Evolutionary conservation across 2,888 invertebrate species (phyloP).

Genomic region (Oscheius myriophilus): DNA sequence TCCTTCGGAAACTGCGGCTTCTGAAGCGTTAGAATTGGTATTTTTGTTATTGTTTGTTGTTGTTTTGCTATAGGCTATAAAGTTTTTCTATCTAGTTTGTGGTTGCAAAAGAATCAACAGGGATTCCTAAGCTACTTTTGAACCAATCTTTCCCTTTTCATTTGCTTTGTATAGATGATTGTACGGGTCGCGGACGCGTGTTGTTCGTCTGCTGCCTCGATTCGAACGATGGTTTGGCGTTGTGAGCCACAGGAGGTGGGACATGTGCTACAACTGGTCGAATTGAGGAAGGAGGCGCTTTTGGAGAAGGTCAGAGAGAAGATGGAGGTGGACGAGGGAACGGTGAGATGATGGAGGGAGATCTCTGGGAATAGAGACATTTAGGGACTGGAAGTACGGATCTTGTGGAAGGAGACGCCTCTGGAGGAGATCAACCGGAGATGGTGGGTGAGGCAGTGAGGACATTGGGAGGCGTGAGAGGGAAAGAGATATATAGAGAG

Average conservation of each 20-base stretch:
- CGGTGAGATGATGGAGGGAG: neutral
- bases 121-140: too few relatives aligned
- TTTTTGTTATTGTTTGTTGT: neutral
- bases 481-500: too few relatives aligned
- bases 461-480: too few relatives aligned
- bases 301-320: neutral
- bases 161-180: neutral
- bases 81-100: neutral
- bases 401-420: neutral
- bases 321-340: neutral
- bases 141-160: too few relatives aligned
- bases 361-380: too few relatives aligned
- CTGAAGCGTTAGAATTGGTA: slow-evolving; percentile 16
- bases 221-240: neutral
- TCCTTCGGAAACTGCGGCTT: slow-evolving; percentile 12
- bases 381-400: neutral
- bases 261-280: neutral
- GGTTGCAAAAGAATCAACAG: too few relatives aligned
- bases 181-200: neutral
- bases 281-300: neutral
- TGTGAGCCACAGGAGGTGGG: neutral
- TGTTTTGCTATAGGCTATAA: slow-evolving; percentile 10
- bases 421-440: slow-evolving; percentile 9
- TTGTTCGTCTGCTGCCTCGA: too few relatives aligned
- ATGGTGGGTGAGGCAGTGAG: slow-evolving; percentile 3